Conservation (phyloP, 2,888 invertebrate species). For the Papilio protenor region DNA sequence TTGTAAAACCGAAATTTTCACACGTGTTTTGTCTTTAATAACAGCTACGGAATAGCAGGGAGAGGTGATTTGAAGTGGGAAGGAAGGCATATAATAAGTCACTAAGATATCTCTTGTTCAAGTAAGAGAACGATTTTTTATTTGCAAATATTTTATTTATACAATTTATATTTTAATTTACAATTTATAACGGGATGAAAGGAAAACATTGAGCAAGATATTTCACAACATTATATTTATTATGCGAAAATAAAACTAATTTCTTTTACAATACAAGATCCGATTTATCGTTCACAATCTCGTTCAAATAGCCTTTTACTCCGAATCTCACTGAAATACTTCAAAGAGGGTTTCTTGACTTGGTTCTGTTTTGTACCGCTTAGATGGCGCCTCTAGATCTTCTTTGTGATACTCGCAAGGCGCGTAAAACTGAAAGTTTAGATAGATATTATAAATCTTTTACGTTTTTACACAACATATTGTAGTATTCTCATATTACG, state of each 20-base stretch:
- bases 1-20: no score
- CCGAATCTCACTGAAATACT: constrained; percentile 61
- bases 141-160: constrained; percentile 4
- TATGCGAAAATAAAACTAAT: neutral
- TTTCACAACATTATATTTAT: neutral
- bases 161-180: neutral
- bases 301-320: neutral
- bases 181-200: neutral
- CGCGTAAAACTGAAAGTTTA: constrained; percentile 63
- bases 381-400: constrained; percentile 59
- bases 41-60: no score
- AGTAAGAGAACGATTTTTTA: neutral
- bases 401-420: constrained; percentile 73
- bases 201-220: neutral
- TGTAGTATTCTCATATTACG: no score
- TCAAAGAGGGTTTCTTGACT: constrained; percentile 67
- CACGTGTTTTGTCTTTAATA: no score
- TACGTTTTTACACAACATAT: no score
- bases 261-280: neutral
- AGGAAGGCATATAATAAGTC: neutral
- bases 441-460: neutral
- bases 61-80: neutral
- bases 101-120: neutral
- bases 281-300: constrained; percentile 26
- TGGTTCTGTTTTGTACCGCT: constrained; percentile 65